Evolutionary conservation across 1,140 invertebrate genomes (phyloP).

Genomic region (Pogonognathellus flavescens): DNA sequence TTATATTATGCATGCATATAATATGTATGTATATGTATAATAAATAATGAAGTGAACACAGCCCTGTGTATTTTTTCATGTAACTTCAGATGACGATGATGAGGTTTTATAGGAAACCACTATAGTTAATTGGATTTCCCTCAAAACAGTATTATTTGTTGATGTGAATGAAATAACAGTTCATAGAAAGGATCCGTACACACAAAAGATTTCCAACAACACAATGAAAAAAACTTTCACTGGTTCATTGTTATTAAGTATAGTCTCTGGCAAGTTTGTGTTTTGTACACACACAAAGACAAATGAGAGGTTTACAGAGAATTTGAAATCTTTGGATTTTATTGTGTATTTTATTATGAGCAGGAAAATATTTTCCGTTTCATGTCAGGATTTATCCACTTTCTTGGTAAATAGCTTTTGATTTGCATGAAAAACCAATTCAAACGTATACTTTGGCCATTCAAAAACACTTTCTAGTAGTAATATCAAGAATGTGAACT

Average conservation of each 20-base stretch:
- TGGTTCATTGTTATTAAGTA: not conserved
- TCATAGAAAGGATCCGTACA: not conserved
- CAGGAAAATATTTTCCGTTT: slow-evolving; percentile 6
- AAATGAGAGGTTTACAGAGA: slow-evolving; percentile 19
- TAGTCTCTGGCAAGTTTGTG: not conserved
- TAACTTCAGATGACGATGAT: no score
- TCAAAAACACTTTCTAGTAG: slow-evolving; percentile 31
- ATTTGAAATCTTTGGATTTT: not conserved
- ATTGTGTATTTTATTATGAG: not conserved
- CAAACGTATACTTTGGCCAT: slow-evolving; percentile 5
- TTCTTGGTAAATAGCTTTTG: slow-evolving; percentile 33
- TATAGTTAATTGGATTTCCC: slow-evolving; percentile 11
- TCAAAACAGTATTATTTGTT: slow-evolving; percentile 8
- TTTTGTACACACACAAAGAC: not conserved
- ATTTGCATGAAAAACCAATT: slow-evolving; percentile 50
- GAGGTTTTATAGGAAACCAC: slow-evolving; percentile 10
- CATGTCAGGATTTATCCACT: slow-evolving; percentile 11
- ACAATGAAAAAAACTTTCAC: slow-evolving; percentile 36
- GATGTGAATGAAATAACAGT: slow-evolving; percentile 42
- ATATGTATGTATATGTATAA: no score
- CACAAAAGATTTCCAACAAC: slow-evolving; percentile 39
- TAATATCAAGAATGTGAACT: not conserved
- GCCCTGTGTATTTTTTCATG: no score
- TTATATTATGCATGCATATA: no score
- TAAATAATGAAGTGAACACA: no score